Evolutionary conservation across 2,797 vertebrate species (phyloP), one percentile per base, ranked within the genome.

Genomic region (Arrhamphus sclerolepis): DNA sequence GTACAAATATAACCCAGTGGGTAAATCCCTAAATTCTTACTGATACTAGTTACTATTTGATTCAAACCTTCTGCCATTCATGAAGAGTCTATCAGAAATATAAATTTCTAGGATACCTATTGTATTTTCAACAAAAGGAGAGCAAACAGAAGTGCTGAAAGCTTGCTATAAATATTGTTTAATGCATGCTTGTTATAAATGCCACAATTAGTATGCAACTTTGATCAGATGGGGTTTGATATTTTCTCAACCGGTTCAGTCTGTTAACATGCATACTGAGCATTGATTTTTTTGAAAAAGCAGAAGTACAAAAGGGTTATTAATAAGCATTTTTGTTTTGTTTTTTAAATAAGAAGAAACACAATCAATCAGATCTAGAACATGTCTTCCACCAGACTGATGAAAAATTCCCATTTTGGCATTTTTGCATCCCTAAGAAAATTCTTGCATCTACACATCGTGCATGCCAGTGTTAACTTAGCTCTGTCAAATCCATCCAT

Each of bases 221-320:
- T 34, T 34, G 31, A 34, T 34, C 9, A 13, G 9, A 11, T 11
- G 13, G 10, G 31, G 9, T 34, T 34, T 34, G 8, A 2, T 11
- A 34, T 34, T 87, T n/a, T 49, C 29, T 39, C 10, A 7, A 31
- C 7, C 39, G 20, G 51, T 73, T 73, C 50, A 48, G 56, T 54
- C 39, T 44, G 48, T 63, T 53, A 46, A 80, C 67, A 74, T 61
- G 29, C 47, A 60, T 16, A 44, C 9, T 11, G 20, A 21, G 61
- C 58, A 72, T 13, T 34, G 31, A 80, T 77, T 62, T 3, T 1
- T 52, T 70, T 59, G 68, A 84, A 72, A 83, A 75, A 77, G 39
- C 1, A 1, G 11, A 11, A 13, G 2, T 31, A 51, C 14, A 53
- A 49, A n/a, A n/a, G n/a, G n/a, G n/a, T n/a, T n/a, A n/a, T n/a